phyloP scores from a whole-genome alignment of 2,797 vertebrate genomes.

The Sebastolobus alascanus region DNA sequence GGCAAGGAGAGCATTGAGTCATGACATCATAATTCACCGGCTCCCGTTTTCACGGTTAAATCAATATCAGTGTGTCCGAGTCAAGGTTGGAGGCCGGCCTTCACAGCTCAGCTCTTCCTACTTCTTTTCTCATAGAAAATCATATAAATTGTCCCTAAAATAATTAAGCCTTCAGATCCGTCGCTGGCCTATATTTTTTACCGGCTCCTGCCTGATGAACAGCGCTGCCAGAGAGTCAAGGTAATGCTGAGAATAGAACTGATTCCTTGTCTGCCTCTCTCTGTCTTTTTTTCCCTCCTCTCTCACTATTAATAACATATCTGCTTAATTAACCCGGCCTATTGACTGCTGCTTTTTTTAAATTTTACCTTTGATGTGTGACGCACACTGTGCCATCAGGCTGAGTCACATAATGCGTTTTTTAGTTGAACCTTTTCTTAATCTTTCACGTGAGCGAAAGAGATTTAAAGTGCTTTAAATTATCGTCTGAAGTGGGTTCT shows the following conservation, averaged over 20 bases:
- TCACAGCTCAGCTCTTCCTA: constrained; percentile 75
- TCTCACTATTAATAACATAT: not conserved
- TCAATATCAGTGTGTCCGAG: constrained; percentile 85
- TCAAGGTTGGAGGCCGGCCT: constrained; percentile 84
- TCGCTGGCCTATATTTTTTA: constrained; percentile 73
- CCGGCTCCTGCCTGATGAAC: constrained; percentile 74
- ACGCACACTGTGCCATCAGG: not conserved
- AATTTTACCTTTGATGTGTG: not conserved
- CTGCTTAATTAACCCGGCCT: constrained; percentile 11
- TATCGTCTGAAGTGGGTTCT: not conserved
- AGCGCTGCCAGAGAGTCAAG: constrained; percentile 74
- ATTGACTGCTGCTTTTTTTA: not conserved
- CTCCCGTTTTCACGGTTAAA: constrained; percentile 86
- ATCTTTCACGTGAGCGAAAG: no score
- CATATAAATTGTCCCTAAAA: constrained; percentile 86
- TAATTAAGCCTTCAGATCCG: constrained; percentile 85
- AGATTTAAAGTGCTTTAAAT: not conserved
- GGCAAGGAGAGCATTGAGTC: constrained; percentile 82
- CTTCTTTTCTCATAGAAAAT: constrained; percentile 82
- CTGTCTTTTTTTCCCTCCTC: not conserved
- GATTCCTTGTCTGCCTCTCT: constrained; percentile 40
- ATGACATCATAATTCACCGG: constrained; percentile 86
- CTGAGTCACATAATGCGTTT: not conserved
- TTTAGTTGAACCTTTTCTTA: not conserved
- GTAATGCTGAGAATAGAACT: constrained; percentile 67